Evolutionary conservation across 2,797 vertebrate species (phyloP), one percentile per base, ranked within the genome.

Genomic region (Lerista edwardsae): DNA sequence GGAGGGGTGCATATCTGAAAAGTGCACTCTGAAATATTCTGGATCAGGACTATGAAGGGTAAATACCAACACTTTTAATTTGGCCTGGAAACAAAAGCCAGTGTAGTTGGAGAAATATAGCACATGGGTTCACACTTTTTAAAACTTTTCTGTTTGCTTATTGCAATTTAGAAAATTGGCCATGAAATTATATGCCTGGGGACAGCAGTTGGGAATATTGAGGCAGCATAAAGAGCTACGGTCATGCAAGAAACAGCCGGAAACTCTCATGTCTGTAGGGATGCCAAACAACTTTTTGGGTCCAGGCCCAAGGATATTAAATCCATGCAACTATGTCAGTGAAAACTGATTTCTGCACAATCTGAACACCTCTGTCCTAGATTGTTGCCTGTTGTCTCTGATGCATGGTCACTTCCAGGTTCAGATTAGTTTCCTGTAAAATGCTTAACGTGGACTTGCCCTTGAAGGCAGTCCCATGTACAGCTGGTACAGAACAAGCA

Each of bases 261-360:
- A 34, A 19, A 47, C 39, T 15, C 8, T 15, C 19, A 14, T 34
- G 57, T 44, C 19, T 9, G 25, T 34, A 80, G 79, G 8, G 36
- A 39, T 12, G 39, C n/a, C 62, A 74, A 27, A 44, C 29, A 29
- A 17, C 29, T 51, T 31, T 61, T 59, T 61, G 15, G 19, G 10
- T 11, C 10, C 31, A 36, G 51, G 34, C 34, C 47, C 19, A 8
- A 34, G 31, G 9, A 23, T 69, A 39, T 10, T 69, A 80, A 2
- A 44, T 67, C 7, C 57, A 80, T 0, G 41, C 41, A 57, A 2
- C 59, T 25, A 5, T 61, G 59, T 61, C 59, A 61, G 6, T 61
- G 29, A 82, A 62, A 14, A 61, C 25, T 80, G 51, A 12, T 80
- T 51, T 31, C 81, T 88, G 23, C 71, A 80, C 10, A 36, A 62